A percentile compares a stretch with the other conserved stretches of the same genome.
Conservation (phyloP, 2,888 invertebrate species). For the Cheilosia variabilis region DNA sequence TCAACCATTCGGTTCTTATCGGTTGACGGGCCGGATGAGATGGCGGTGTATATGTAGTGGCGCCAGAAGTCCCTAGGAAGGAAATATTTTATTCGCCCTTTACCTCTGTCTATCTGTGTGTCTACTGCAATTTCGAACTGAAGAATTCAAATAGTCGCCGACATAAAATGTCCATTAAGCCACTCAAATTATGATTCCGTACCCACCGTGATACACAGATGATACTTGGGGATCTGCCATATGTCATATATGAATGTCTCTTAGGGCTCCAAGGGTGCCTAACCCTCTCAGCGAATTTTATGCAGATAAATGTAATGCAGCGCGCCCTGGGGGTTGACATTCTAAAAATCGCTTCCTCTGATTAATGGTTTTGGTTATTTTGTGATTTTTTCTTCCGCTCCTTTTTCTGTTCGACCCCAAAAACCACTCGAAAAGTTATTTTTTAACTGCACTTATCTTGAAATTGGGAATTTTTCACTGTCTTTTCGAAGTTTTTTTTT, state of each 20-base stretch:
- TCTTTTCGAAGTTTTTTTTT: slow-evolving; percentile 48
- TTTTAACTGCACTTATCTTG: slow-evolving; percentile 74
- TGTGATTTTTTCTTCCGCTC: slow-evolving; percentile 12
- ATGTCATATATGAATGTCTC: slow-evolving; percentile 25
- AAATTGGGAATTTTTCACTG: slow-evolving; percentile 76
- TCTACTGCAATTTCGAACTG: slow-evolving; percentile 18
- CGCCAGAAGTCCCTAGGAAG: slow-evolving; percentile 47
- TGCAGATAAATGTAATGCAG: slow-evolving; percentile 71
- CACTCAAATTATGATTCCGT: slow-evolving; percentile 62
- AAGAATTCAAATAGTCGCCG: slow-evolving; percentile 37
- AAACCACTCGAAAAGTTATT: slow-evolving; percentile 57
- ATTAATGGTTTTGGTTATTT: slow-evolving; percentile 72
- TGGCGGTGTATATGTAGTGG: slow-evolving; percentile 35
- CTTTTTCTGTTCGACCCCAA: not conserved
- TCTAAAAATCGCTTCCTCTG: slow-evolving; percentile 55
- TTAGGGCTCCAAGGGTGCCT: slow-evolving; percentile 1
- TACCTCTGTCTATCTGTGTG: slow-evolving; percentile 5
- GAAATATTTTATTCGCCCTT: slow-evolving; percentile 42
- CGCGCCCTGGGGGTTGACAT: slow-evolving; percentile 13
- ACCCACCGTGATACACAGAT: slow-evolving; percentile 43
- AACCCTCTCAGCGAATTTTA: slow-evolving; percentile 57
- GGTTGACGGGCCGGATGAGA: slow-evolving; percentile 36
- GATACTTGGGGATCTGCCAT: slow-evolving; percentile 59
- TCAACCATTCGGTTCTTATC: slow-evolving; percentile 35
- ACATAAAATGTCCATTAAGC: slow-evolving; percentile 73